Base-by-base conservation (phyloP, 2,888 invertebrate genomes). In the Drosophila macrospina region DNA sequence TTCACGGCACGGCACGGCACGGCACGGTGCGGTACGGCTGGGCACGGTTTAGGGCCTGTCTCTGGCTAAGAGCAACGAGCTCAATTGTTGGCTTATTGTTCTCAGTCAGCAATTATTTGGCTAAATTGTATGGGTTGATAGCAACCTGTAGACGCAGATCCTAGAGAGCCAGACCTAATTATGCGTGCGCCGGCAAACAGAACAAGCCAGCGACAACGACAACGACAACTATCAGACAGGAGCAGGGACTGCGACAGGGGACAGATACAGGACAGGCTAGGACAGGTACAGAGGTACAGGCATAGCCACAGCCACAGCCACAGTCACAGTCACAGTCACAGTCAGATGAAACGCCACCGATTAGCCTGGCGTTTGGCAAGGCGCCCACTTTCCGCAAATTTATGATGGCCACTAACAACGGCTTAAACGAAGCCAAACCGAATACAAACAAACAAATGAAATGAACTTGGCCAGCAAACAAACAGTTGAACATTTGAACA, bases 401-500 rank as follows among this genome's bases (percentile, higher is more conserved):
- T 83, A 86, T 83, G 83, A 86, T 83, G 84, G 86, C 78, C 83
- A 79, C 79, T 81, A 84, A 82, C 85, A 83, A 79, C 82, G 79
- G 74, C 70, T 32, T 45, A 69, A 74, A 73, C 70, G 30, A 66
- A 56, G 66, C 77, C 77, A 67, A 55, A 52, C 74, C 67, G 51
- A 47, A 39, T 32, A 42, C 47, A 13, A 32, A 47, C 34, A 13
- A 13, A 51, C 63, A 67, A 83, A 71, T 63, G 79, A 81, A 82
- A 76, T 73, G 68, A 76, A 71, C 70, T 69, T 55, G 78, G 66
- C 63, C 67, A 45, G 60, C 81, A 52, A 61, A 39, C 61, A 74
- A 76, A 82, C 78, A 80, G 37, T 37, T 37, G 13, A 48, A 34
- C 34, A 80, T 13, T 37, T 37, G 13, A 48, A 34, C 34, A 48